Evolutionary conservation across 1,140 invertebrate species (phyloP), one percentile per base, ranked within the genome.

Genomic region (Triops longicaudatus): DNA sequence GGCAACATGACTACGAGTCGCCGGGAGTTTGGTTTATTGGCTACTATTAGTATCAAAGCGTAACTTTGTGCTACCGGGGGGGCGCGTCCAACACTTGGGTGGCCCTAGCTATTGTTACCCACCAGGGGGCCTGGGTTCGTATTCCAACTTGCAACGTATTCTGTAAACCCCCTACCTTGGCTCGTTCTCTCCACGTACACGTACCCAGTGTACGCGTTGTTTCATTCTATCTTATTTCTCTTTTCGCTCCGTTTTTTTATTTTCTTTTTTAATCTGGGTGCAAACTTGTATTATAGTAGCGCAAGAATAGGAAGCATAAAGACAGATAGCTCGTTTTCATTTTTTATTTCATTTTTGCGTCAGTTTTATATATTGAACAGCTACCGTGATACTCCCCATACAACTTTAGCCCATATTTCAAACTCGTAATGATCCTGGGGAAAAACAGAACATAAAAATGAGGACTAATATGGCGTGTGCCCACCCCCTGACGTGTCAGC

Each of bases 11-110:
- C 50, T 63, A 37, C 31, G 31, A 37, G 31, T 37, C 31, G 50
- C 17, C 50, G 14, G 14, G 37, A 41, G 37, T 73, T 73, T 73
- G 14, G 27, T 73, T 73, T 73, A 73, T 73, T 28, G 73, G 27
- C 73, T 73, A 41, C 73, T 73, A 73, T 73, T 73, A 73, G 73
- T 73, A 41, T 41, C 37, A 41, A 73, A 73, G 73, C 73, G 73
- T 28, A 73, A 26, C 73, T 37, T 37, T 37, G 31, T 31, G 73
- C 73, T 73, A 73, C 73, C 73, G 73, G 37, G 73, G 73, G 73
- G 26, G 71, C 73, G 26, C 2, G 71, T 26, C 17, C 37, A 26
- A 41, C 74, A 75, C 37, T 27, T 43, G 74, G 74, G 74, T 44
- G 74, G 37, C 74, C 37, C 73, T 0, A 26, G 27, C 26, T 41